Evolutionary conservation across 2,113 vertebrate genomes (phyloP).

Genomic region (Chiloscyllium plagiosum): DNA sequence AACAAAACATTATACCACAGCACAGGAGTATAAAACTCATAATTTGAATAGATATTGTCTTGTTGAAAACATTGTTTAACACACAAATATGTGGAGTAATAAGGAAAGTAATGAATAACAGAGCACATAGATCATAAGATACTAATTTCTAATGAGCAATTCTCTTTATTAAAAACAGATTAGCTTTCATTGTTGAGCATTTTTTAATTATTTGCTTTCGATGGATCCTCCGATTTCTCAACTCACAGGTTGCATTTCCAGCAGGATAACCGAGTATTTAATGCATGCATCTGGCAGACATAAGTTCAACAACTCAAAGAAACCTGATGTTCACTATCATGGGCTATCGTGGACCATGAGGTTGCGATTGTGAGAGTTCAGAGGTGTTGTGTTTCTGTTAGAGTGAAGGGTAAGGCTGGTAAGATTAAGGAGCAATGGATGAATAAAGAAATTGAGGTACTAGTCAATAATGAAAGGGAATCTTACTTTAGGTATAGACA

Average conservation of each 20-base stretch:
- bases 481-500: too few species aligned
- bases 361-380: too few species aligned
- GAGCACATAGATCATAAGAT: not conserved
- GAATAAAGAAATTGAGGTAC: too few species aligned
- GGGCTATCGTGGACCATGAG: not conserved
- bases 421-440: too few species aligned
- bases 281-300: not conserved
- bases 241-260: not conserved
- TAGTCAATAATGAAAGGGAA: too few species aligned
- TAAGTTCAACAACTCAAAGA: not conserved
- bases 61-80: not conserved
- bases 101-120: not conserved
- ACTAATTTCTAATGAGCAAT: conserved; percentile 29
- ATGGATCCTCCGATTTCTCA: conserved; percentile 20
- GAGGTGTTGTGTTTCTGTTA: too few species aligned
- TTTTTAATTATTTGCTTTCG: conserved; percentile 25
- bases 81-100: not conserved
- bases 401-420: too few species aligned
- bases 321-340: not conserved
- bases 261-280: not conserved
- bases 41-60: not conserved
- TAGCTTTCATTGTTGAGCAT: not conserved
- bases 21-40: not conserved
- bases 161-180: conserved; percentile 9
- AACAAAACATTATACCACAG: not conserved